Base-by-base conservation (phyloP, 2,797 vertebrate species). In the Psittacula echo region DNA sequence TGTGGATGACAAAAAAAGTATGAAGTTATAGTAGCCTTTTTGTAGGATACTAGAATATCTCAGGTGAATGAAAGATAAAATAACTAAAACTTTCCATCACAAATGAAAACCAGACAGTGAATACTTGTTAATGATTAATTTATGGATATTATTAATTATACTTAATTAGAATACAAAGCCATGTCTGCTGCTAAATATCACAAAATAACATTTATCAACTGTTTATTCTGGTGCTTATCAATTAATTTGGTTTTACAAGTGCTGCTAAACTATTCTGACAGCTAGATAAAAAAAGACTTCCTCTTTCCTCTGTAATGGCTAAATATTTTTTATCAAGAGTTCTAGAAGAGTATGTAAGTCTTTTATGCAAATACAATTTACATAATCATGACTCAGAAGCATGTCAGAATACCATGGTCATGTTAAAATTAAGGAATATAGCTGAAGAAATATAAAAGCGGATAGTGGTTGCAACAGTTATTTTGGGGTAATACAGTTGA, bases 1-100 rank as follows among this genome's bases (percentile, higher is more conserved):
- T 91, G 82, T 91, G 91, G 92, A 66, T 88, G 82, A 90, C 85
- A 94, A 73, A 93, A 91, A 9, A 29, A 88, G 50, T 56, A 85
- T 91, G 91, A 94, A 92, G n/a, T 83, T 92, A 58, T 58, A 78
- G 12, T n/a, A 78, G 42, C 11, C 20, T 85, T 93, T 91, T 75
- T 15, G 16, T 56, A 84, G 27, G 30, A 72, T 73, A 53, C 8
- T 2, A 9, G 37, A 13, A 19, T 80, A 79, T 60, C 42, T 85
- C 41, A 75, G 16, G 26, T 76, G 64, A 93, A 88, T 62, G 47
- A 70, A 51, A 83, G 81, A 80, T 68, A 64, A 74, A 95, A 86
- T 61, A 96, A 70, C 45, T 34, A 37, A 85, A 93, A 92, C 20
- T 89, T 95, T 72, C 66, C 27, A 60, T 51, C n/a, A 13, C 0